Evolutionary conservation across 92 coral and sea anemone species (phyloP), one percentile per base, ranked within the genome.

Genomic region (Epizoanthus scotinus): DNA sequence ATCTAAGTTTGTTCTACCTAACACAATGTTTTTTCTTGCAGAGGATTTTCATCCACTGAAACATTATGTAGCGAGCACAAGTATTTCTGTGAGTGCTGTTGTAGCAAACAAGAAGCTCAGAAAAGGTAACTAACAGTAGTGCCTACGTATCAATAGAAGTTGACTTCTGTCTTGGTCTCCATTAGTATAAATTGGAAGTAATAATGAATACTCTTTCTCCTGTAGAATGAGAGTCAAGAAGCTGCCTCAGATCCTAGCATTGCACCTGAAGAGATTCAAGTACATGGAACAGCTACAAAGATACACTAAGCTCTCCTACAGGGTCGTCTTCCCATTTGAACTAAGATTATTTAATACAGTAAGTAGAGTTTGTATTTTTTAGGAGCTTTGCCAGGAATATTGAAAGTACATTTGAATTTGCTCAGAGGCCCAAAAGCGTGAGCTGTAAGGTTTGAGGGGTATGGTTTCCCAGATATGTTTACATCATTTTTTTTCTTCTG

Each of bases 31-130:
- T 87, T 6, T 63, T 69, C 25, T 28, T 81, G 29, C 84, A 95
- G 99, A 86, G 99, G 99, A 24, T 95, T 95, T 86, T 95, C 99
- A 0, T 93, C 98, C n/a, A 95, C 99, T 22, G 99, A 95, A 82
- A 95, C 99, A 22, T 90, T 95, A 19, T 93, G 99, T 84, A 91
- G 98, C 78, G 99, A 95, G 63, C 94, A 95, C 58, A 95, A 95
- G 71, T 95, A 95, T 75, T 95, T 95, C 69, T 95, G 99, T 93
- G 99, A 95, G 73, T 91, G 92, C 58, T 95, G 99, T 70, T 93
- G 97, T 77, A 93, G 98, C 28, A 95, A 95, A 73, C 99, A 95
- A 71, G 99, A 95, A 72, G 99, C 99, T 28, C 99, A 95, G 69
- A 95, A 95, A 91, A 83, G 99, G 99, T 95, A 71, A 72, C 63